These are phyloP conservation scores for Campoplex nolae DNA, from an alignment of 2,888 invertebrate genomes.

Conservation along the genomic window DNA sequence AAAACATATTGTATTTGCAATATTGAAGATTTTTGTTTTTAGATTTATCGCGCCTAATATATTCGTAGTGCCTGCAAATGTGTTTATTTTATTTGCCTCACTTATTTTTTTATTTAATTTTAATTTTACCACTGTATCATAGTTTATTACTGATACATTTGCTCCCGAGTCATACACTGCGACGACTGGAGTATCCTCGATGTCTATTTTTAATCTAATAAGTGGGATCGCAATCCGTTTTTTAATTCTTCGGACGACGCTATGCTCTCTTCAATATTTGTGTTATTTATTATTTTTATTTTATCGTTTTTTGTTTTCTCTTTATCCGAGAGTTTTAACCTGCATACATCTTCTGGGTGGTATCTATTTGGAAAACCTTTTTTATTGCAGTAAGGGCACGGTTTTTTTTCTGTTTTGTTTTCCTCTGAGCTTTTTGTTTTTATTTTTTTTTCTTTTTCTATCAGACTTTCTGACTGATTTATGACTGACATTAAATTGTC, in stretches of 20 bases:
- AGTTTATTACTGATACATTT: constrained; percentile 43
- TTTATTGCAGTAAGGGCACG: constrained; percentile 40
- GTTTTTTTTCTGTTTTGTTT: constrained; percentile 47
- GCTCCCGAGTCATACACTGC: constrained; percentile 56
- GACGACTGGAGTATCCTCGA: constrained; percentile 37
- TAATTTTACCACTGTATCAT: constrained; percentile 31
- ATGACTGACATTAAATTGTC: constrained; percentile 62
- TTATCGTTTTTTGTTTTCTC: constrained; percentile 18
- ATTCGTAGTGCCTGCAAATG: too few relatives aligned
- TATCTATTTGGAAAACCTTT: constrained; percentile 51
- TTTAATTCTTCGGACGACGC: constrained; percentile 58
- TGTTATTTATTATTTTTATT: constrained; percentile 18
- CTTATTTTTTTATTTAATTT: constrained; percentile 47
- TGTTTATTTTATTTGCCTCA: constrained; percentile 35
- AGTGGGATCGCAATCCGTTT: constrained; percentile 58
- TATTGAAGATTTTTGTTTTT: too few relatives aligned
- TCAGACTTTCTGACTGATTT: constrained; percentile 29
- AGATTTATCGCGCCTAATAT: too few relatives aligned
- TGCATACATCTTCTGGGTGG: constrained; percentile 51
- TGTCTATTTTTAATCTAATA: constrained; percentile 53
- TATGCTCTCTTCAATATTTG: constrained; percentile 32
- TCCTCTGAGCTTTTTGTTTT: constrained; percentile 8
- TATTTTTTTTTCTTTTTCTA: constrained; percentile 14
- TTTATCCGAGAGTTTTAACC: constrained; percentile 30
- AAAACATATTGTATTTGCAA: too few relatives aligned